phyloP scores from a whole-genome alignment of 2,888 invertebrate species.

The Chirona hameri region DNA sequence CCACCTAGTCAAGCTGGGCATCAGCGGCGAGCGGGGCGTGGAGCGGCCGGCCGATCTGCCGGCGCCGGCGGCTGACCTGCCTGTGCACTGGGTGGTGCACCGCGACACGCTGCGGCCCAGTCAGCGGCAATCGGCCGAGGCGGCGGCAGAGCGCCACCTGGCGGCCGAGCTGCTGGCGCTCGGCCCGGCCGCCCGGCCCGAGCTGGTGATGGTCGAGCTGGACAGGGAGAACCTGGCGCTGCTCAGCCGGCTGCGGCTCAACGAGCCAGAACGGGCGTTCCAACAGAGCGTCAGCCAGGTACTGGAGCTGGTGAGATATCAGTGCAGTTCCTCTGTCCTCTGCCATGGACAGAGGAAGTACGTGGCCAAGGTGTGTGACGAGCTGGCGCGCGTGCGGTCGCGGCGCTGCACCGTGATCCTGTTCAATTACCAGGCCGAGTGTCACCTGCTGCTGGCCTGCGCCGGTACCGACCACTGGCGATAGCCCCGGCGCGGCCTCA shows the following conservation, averaged over 20 bases:
- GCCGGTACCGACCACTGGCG: slow-evolving; percentile 13
- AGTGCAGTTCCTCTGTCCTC: no score
- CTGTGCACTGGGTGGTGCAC: slow-evolving; percentile 1
- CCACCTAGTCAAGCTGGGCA: not conserved
- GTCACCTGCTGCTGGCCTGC: slow-evolving; percentile 4
- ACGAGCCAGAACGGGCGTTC: not conserved
- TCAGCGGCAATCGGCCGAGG: not conserved
- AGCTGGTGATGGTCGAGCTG: slow-evolving; percentile 25
- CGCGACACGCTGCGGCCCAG: not conserved
- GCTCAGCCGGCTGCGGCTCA: slow-evolving; percentile 7
- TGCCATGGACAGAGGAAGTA: not conserved
- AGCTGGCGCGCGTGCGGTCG: not conserved
- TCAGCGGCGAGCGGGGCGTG: not conserved
- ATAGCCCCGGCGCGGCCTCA: not conserved
- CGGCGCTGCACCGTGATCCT: slow-evolving; percentile 5
- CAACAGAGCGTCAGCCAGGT: not conserved
- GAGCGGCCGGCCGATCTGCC: not conserved
- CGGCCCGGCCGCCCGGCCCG: not conserved
- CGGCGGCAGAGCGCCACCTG: slow-evolving; percentile 6
- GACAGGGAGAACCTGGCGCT: not conserved
- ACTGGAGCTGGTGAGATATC: no score
- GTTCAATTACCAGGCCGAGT: not conserved
- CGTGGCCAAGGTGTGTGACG: slow-evolving; percentile 26
- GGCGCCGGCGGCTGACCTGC: not conserved
- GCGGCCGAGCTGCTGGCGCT: slow-evolving; percentile 13